A percentile compares a stretch with the other conserved stretches of the same genome.
Conservation (phyloP, 2,113 vertebrate genomes). For the Gavialis gangeticus region DNA sequence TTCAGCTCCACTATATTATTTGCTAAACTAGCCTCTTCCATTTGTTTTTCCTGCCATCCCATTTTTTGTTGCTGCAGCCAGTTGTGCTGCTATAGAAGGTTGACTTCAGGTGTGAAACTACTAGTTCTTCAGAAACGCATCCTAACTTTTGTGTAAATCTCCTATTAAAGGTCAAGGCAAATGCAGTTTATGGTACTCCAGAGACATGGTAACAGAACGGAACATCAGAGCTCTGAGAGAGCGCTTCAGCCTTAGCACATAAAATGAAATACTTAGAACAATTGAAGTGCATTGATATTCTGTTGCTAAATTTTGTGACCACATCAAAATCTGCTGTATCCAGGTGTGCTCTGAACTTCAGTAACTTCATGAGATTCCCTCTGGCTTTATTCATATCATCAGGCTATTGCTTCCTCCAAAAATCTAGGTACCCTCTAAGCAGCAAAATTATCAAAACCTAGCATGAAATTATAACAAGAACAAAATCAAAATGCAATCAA, state of each 20-base stretch:
- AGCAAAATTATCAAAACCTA: slow-evolving; percentile 45
- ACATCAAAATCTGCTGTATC: accelerated
- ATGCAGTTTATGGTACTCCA: not conserved
- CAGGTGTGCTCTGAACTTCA: not conserved
- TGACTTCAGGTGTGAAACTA: not conserved
- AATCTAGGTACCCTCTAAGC: slow-evolving; percentile 1
- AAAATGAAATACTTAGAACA: not conserved
- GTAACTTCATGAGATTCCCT: not conserved
- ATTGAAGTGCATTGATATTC: not conserved
- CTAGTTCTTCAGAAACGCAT: not conserved
- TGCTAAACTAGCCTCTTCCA: not conserved
- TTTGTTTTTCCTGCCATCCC: not conserved
- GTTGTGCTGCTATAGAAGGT: not conserved
- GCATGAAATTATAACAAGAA: slow-evolving; percentile 40
- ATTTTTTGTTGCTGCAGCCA: not conserved
- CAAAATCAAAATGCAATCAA: slow-evolving; percentile 51
- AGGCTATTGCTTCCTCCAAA: not conserved
- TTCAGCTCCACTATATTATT: not conserved
- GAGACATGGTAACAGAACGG: accelerated
- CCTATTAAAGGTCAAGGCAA: not conserved
- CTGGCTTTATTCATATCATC: not conserved
- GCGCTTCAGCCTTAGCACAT: not conserved
- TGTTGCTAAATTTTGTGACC: not conserved
- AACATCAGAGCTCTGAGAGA: not conserved
- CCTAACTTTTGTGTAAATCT: not conserved